Percentiles rank a stretch among this genome's conserved stretches.
Evolutionary conservation across 2,113 vertebrate genomes (phyloP).

Genomic region (Acanthochromis polyacanthus): DNA sequence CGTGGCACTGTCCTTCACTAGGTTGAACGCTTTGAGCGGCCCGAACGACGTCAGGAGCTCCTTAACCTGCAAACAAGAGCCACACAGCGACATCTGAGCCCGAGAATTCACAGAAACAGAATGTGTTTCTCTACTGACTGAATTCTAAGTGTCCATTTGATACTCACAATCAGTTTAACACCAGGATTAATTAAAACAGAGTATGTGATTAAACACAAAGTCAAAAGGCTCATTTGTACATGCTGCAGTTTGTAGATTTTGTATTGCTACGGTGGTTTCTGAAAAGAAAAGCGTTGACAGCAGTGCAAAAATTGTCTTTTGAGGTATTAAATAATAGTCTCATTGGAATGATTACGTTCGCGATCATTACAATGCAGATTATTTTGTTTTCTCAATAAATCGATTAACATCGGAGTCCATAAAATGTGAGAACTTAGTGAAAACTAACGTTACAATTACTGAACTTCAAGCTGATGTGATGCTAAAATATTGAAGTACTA

Average conservation of each 20-base stretch:
- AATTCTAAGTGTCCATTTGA: constrained; percentile 56
- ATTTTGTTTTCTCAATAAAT: not conserved
- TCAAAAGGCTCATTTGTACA: constrained; percentile 1
- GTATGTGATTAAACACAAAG: not conserved
- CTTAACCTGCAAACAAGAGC: constrained; percentile 81
- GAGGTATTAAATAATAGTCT: not conserved
- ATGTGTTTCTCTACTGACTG: constrained; percentile 14
- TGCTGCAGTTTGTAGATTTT: not conserved
- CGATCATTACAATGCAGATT: not conserved
- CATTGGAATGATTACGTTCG: no score
- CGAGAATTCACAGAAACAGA: not conserved
- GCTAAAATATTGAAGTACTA: no score
- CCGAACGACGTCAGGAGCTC: constrained; percentile 87
- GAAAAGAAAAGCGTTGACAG: not conserved
- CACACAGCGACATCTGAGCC: constrained; percentile 39
- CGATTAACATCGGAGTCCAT: no score
- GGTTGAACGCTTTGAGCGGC: constrained; percentile 87
- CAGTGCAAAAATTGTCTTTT: not conserved
- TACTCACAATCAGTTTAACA: constrained; percentile 37
- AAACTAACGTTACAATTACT: no score
- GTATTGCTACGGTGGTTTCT: constrained; percentile 2
- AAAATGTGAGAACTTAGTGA: no score
- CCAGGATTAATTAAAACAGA: constrained; percentile 9
- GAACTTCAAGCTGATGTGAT: no score
- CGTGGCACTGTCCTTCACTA: constrained; percentile 87